Evolutionary conservation across 2,113 vertebrate genomes (phyloP).

Genomic region (Helogale parvula): DNA sequence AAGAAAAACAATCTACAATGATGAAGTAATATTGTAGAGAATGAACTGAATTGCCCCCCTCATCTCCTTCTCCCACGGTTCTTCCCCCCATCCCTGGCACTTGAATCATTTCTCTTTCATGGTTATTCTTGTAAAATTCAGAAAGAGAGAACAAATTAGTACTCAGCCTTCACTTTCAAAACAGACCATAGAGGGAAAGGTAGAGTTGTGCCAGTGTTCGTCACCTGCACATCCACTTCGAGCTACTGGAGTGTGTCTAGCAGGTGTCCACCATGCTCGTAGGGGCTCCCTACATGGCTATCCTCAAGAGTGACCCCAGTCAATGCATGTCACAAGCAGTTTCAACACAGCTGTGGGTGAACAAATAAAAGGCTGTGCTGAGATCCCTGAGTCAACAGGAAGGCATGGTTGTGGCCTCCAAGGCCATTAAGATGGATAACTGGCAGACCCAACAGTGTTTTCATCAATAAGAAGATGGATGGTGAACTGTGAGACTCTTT

Average conservation of each 20-base stretch:
- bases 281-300: slow-evolving; percentile 89
- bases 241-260: slow-evolving; percentile 90
- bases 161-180: slow-evolving; percentile 91
- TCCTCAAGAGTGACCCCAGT: slow-evolving; percentile 87
- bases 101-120: background rate
- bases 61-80: background rate
- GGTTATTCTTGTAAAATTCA: background rate
- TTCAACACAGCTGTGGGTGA: slow-evolving; percentile 88
- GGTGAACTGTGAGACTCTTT: slow-evolving; percentile 89
- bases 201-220: slow-evolving; percentile 88
- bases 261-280: slow-evolving; percentile 89
- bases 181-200: slow-evolving; percentile 90
- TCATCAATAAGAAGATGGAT: slow-evolving; percentile 90
- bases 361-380: slow-evolving; percentile 87
- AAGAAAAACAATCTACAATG: background rate
- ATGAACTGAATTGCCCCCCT: background rate
- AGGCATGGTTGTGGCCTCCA: slow-evolving; percentile 88
- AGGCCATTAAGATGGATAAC: slow-evolving; percentile 89
- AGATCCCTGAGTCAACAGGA: slow-evolving; percentile 88
- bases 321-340: slow-evolving; percentile 90
- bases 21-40: background rate
- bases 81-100: background rate
- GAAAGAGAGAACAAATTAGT: slow-evolving; percentile 30
- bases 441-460: slow-evolving; percentile 88
- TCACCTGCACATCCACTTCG: slow-evolving; percentile 90